A percentile compares a stretch with the other conserved stretches of the same genome.
These are phyloP conservation scores for Camponotus pennsylvanicus DNA, from an alignment of 1,140 invertebrate species.

Conservation along the genomic window DNA sequence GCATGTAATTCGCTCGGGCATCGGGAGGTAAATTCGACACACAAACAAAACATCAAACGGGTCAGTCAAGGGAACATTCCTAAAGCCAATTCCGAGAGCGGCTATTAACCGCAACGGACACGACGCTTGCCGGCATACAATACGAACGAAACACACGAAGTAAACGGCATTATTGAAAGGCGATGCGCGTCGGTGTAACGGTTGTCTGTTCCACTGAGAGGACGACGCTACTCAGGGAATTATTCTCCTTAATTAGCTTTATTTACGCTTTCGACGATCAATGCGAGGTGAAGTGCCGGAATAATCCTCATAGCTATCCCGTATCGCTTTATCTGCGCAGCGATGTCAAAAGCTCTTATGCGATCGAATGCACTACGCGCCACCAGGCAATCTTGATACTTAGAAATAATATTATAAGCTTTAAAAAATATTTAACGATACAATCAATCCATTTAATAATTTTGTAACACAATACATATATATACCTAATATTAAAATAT, in stretches of 20 bases:
- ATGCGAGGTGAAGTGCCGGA: slow-evolving; percentile 1
- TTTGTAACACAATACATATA: neutral
- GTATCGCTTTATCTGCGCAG: slow-evolving; percentile 13
- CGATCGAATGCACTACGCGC: neutral
- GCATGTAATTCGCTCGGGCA: neutral
- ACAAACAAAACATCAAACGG: slow-evolving; percentile 61
- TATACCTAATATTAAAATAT: neutral
- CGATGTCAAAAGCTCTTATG: slow-evolving; percentile 8
- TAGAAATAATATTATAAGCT: neutral
- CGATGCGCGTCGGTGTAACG: slow-evolving; percentile 23
- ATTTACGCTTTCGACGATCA: slow-evolving; percentile 27
- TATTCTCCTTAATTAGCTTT: slow-evolving; percentile 53
- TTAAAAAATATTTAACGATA: neutral
- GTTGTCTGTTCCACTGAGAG: slow-evolving; percentile 44
- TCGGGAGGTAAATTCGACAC: slow-evolving; percentile 5
- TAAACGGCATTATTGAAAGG: slow-evolving; percentile 56
- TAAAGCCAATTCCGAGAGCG: slow-evolving; percentile 49
- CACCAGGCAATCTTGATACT: neutral
- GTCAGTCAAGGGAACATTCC: slow-evolving; percentile 50
- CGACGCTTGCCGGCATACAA: neutral
- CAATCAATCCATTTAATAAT: neutral
- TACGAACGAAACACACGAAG: slow-evolving; percentile 53
- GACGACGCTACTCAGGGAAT: slow-evolving; percentile 45
- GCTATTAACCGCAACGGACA: slow-evolving; percentile 52
- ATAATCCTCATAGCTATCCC: slow-evolving; percentile 36